These are phyloP conservation scores for Atherinomorus stipes DNA, from an alignment of 2,113 vertebrate genomes.

Conservation along the genomic window DNA sequence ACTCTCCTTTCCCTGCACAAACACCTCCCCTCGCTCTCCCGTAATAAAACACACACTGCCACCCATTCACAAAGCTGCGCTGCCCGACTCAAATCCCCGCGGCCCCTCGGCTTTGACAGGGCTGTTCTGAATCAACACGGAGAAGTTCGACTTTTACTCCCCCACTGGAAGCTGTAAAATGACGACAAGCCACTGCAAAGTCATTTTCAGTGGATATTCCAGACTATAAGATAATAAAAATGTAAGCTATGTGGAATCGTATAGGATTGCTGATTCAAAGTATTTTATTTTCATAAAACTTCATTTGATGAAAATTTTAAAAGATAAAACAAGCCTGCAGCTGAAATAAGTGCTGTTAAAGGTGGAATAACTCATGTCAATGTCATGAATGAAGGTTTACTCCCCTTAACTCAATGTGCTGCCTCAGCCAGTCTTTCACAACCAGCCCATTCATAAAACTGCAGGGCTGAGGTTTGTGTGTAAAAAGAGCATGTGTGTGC, in stretches of 20 bases:
- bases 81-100: conserved; percentile 57
- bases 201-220: conserved; percentile 29
- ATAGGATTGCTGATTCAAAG: too few relatives aligned
- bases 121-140: conserved; percentile 72
- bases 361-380: conserved; percentile 38
- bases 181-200: conserved; percentile 15
- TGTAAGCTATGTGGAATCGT: not conserved
- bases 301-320: too few relatives aligned
- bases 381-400: conserved; percentile 80
- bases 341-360: conserved; percentile 44
- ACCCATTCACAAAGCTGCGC: conserved; percentile 73
- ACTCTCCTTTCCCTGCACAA: conserved; percentile 11
- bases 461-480: conserved; percentile 56
- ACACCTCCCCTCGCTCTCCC: conserved; percentile 41
- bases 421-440: conserved; percentile 85
- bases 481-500: conserved; percentile 30
- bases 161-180: conserved; percentile 59
- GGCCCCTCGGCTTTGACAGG: conserved; percentile 47
- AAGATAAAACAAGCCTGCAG: not conserved
- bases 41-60: conserved; percentile 77
- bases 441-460: conserved; percentile 87
- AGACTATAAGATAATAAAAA: not conserved
- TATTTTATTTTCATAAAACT: too few relatives aligned
- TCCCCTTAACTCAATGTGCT: conserved; percentile 78
- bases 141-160: conserved; percentile 53